phyloP scores from a whole-genome alignment of 35 echinoderm and acorn worm genomes.

The Patiria miniata region DNA sequence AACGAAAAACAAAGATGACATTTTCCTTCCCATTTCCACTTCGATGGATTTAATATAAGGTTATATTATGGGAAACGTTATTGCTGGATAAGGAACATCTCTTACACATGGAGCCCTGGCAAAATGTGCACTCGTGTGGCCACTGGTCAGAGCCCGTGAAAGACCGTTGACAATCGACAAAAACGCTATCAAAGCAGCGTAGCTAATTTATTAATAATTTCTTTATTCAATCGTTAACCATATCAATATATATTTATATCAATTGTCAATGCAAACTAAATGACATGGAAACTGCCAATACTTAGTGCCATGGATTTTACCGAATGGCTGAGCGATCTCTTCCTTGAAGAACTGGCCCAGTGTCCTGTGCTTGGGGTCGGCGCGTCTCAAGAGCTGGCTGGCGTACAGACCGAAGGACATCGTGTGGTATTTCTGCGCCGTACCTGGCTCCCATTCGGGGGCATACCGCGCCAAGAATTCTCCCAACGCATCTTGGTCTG shows the following conservation, averaged over 20 bases:
- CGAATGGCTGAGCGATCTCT: conserved; percentile 88
- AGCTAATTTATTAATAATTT: not conserved
- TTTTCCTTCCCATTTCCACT: no score
- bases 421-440: conserved; percentile 73
- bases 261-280: not conserved
- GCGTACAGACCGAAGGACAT: conserved; percentile 57
- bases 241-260: not conserved
- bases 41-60: no score
- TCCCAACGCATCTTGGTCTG: conserved; percentile 53
- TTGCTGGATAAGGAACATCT: no score
- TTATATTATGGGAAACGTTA: no score
- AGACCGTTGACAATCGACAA: not conserved
- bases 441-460: conserved; percentile 80
- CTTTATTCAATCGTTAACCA: not conserved
- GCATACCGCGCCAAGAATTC: conserved; percentile 38
- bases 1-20: no score
- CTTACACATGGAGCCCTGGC: no score
- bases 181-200: not conserved
- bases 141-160: no score
- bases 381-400: conserved; percentile 71
- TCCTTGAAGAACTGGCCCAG: conserved; percentile 82
- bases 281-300: not conserved
- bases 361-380: conserved; percentile 70
- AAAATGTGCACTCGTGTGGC: no score
- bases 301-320: conserved; percentile 54